A percentile compares a stretch with the other conserved stretches of the same genome.
phyloP scores from a whole-genome alignment of 2,888 invertebrate genomes.

The Leptinotarsa tumamoca region DNA sequence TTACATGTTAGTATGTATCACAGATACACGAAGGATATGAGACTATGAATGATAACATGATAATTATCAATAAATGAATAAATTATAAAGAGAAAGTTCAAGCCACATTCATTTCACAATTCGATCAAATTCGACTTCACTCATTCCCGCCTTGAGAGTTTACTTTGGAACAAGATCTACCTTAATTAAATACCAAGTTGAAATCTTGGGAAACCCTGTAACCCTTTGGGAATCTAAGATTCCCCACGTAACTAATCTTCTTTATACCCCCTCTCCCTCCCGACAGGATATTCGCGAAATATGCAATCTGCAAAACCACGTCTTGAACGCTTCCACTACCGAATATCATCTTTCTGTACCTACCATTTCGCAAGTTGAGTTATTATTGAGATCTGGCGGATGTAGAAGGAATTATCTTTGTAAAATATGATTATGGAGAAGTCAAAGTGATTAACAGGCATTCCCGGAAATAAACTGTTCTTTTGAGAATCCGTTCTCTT shows the following conservation, averaged over 20 bases:
- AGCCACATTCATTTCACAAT: neutral
- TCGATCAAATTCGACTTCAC: neutral
- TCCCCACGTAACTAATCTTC: constrained; percentile 28
- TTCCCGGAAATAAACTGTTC: too few relatives aligned
- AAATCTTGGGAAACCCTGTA: constrained; percentile 24
- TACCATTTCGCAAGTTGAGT: neutral
- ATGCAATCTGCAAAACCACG: constrained; percentile 9
- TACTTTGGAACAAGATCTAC: constrained; percentile 10
- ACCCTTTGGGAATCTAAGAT: constrained; percentile 24
- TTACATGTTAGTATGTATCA: too few relatives aligned
- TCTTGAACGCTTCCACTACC: neutral
- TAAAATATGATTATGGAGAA: too few relatives aligned
- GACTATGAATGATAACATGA: too few relatives aligned
- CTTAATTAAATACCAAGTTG: constrained; percentile 26
- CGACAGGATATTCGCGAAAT: neutral
- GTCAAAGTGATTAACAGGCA: too few relatives aligned
- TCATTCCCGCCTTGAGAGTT: constrained; percentile 5
- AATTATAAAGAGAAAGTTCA: neutral
- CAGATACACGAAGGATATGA: too few relatives aligned
- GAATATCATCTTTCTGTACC: neutral
- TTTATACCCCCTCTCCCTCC: neutral
- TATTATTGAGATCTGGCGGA: neutral
- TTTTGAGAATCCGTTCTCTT: too few relatives aligned
- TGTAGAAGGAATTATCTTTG: neutral
- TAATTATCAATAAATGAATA: too few relatives aligned